A percentile compares a stretch with the other conserved stretches of the same genome.
These are phyloP conservation scores for Arbacia lixula DNA, from an alignment of 53 echinoderm and acorn worm genomes.

Conservation along the genomic window DNA sequence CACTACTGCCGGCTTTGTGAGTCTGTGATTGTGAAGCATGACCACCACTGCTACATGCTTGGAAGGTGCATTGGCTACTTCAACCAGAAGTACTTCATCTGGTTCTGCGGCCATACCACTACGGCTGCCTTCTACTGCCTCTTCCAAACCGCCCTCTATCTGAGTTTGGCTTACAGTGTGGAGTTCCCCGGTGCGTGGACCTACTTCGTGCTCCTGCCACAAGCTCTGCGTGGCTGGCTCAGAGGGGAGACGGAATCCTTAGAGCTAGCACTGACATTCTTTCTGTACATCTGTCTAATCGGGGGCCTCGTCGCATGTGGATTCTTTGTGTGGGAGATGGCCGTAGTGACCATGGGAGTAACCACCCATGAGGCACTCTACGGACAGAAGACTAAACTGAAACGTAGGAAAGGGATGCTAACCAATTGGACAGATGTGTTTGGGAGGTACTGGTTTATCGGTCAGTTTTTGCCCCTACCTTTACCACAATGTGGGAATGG, in stretches of 20 bases:
- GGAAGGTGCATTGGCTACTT: constrained; percentile 82
- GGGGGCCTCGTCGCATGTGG: constrained; percentile 45
- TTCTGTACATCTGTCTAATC: constrained; percentile 62
- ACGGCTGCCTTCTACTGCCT: constrained; percentile 62
- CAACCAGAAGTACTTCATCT: constrained; percentile 85
- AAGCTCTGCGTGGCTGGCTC: constrained; percentile 50
- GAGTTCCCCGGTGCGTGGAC: constrained; percentile 70
- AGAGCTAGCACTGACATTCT: constrained; percentile 52
- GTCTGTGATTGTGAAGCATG: constrained; percentile 65
- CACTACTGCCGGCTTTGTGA: constrained; percentile 68
- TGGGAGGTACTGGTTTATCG: constrained; percentile 76
- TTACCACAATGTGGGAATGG: constrained; percentile 73
- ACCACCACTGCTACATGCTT: constrained; percentile 81
- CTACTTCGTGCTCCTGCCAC: constrained; percentile 67
- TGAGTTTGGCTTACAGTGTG: constrained; percentile 45
- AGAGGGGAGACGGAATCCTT: background rate
- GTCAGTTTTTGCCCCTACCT: constrained; percentile 59
- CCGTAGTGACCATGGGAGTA: constrained; percentile 45
- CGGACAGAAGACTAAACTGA: constrained; percentile 37
- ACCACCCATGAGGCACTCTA: constrained; percentile 71
- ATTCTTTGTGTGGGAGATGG: constrained; percentile 66
- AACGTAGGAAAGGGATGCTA: background rate
- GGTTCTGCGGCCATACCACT: constrained; percentile 52
- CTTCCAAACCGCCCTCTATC: constrained; percentile 62
- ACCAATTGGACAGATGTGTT: constrained; percentile 64